These are phyloP conservation scores for Orthosia gothica DNA, from an alignment of 2,888 invertebrate genomes.

Conservation along the genomic window DNA sequence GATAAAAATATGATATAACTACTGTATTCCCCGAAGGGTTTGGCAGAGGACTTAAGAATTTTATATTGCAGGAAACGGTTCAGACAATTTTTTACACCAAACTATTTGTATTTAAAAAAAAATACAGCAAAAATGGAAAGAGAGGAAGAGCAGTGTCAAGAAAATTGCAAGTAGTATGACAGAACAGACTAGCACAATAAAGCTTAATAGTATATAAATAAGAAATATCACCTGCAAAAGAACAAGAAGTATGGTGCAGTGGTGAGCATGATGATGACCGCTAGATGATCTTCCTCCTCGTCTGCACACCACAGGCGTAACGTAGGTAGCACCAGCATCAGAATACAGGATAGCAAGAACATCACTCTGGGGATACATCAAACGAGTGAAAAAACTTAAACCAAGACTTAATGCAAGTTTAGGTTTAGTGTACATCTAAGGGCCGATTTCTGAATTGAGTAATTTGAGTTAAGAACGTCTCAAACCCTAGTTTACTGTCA, in stretches of 20 bases:
- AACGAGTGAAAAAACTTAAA: too few relatives aligned
- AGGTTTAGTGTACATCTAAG: too few relatives aligned
- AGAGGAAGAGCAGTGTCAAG: neutral
- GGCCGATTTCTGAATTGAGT: too few relatives aligned
- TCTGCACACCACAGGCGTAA: slow-evolving; percentile 96
- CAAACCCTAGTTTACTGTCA: too few relatives aligned
- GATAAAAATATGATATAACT: neutral
- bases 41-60: too few relatives aligned
- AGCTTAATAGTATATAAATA: neutral
- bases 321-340: slow-evolving; percentile 97
- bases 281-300: slow-evolving; percentile 97
- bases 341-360: slow-evolving; percentile 98
- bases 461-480: too few relatives aligned
- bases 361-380: slow-evolving; percentile 91
- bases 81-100: too few relatives aligned
- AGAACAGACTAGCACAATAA: neutral
- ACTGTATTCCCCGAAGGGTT: too few relatives aligned
- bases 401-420: too few relatives aligned
- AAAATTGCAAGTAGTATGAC: neutral
- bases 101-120: too few relatives aligned
- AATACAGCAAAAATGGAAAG: neutral
- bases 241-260: slow-evolving; percentile 99
- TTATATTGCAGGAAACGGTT: neutral
- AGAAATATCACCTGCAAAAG: slow-evolving; percentile 95
- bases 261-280: slow-evolving; percentile 98